Percentiles rank a stretch among this genome's conserved stretches.
These are phyloP conservation scores for Tribolium madens DNA, from an alignment of 1,140 invertebrate species.

Conservation along the genomic window DNA sequence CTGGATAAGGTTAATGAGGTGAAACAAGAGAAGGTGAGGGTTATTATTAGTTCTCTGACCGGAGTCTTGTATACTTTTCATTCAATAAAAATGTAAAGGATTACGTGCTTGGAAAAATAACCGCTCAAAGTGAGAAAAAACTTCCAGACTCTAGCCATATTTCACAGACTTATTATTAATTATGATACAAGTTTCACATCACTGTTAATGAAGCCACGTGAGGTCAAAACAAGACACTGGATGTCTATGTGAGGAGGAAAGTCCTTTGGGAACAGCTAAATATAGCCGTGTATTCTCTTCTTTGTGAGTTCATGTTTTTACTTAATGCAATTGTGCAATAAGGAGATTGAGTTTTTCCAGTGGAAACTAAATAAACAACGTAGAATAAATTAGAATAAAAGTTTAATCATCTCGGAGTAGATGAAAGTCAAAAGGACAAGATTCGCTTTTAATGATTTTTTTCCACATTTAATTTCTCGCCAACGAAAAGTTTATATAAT, in stretches of 20 bases:
- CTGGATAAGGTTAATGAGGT: conserved; percentile 22
- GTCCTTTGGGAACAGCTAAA: conserved; percentile 20
- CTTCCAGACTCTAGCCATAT: not conserved
- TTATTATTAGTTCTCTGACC: conserved; percentile 30
- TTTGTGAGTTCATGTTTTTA: conserved; percentile 5
- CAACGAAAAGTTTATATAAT: not conserved
- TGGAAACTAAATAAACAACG: not conserved
- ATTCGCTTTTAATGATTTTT: not conserved
- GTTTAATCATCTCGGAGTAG: not conserved
- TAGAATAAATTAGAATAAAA: not conserved
- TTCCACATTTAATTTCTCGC: not conserved
- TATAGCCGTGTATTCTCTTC: conserved; percentile 2
- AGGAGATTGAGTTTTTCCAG: conserved; percentile 8
- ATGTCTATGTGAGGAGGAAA: not conserved
- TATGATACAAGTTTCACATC: conserved; percentile 14
- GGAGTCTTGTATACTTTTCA: not conserved
- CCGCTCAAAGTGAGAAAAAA: not conserved
- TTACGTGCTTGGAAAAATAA: no score
- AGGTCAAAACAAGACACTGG: conserved; percentile 22
- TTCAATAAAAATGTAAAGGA: not conserved
- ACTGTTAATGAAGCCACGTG: conserved; percentile 16
- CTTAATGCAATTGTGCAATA: conserved; percentile 30
- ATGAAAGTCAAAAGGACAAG: not conserved
- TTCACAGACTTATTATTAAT: conserved; percentile 6
- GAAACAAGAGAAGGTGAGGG: conserved; percentile 1